phyloP scores from a whole-genome alignment of 2,113 vertebrate genomes.

The Circaetus cinerascens region DNA sequence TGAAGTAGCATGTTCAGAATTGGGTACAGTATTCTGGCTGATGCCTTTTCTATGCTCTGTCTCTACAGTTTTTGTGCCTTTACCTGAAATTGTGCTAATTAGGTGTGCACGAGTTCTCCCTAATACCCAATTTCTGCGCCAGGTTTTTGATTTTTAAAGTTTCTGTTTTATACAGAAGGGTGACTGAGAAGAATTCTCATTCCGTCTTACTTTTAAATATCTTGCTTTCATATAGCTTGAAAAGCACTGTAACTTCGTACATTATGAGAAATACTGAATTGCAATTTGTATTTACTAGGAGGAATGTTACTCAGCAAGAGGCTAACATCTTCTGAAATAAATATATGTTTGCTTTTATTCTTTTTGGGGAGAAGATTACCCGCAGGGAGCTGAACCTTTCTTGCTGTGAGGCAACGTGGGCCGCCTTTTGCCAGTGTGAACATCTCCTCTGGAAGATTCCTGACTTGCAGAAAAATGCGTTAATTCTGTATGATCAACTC shows the following conservation, averaged over 20 bases:
- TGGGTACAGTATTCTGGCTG: neutral
- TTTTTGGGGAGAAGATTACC: slow-evolving; percentile 68
- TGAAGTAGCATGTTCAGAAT: neutral
- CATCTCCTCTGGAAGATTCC: slow-evolving; percentile 71
- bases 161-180: neutral
- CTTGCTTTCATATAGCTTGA: neutral
- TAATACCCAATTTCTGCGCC: neutral
- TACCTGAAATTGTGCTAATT: neutral
- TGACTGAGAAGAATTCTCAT: neutral
- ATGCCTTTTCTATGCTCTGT: neutral
- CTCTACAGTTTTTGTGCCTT: neutral
- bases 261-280: neutral
- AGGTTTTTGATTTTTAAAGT: neutral
- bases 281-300: neutral
- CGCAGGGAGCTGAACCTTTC: slow-evolving; percentile 69
- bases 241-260: neutral
- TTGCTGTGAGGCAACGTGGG: slow-evolving; percentile 76
- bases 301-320: neutral
- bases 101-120: neutral
- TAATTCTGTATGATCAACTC: slow-evolving; percentile 73
- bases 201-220: neutral
- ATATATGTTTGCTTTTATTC: neutral
- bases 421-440: slow-evolving; percentile 61
- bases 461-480: slow-evolving; percentile 69
- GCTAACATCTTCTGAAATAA: neutral